phyloP scores from a whole-genome alignment of 2,797 vertebrate genomes.

The Darevskia nairensis region DNA sequence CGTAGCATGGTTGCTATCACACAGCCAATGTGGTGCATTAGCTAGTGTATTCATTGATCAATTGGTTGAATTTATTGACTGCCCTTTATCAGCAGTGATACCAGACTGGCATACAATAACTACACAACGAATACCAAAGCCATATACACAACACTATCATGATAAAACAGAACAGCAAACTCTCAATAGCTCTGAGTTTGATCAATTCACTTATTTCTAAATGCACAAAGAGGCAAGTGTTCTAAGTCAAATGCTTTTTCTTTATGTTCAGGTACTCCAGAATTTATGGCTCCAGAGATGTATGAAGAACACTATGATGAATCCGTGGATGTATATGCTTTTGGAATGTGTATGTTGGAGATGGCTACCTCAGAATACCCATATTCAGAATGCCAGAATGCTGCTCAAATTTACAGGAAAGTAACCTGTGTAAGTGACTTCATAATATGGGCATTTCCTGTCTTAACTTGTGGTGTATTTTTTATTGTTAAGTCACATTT shows the following conservation, averaged over 20 bases:
- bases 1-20: not conserved
- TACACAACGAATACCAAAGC: no score
- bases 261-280: constrained; percentile 88
- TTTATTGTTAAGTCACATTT: constrained; percentile 8
- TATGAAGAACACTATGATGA: constrained; percentile 99
- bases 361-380: constrained; percentile 99
- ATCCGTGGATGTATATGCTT: constrained; percentile 96
- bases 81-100: no score
- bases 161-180: no score
- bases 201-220: no score
- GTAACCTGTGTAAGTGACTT: constrained; percentile 93
- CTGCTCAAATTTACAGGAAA: constrained; percentile 98
- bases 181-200: no score
- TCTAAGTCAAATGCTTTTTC: not conserved
- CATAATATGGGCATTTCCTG: not conserved
- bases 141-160: no score
- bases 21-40: not conserved
- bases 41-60: not conserved
- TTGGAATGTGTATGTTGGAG: constrained; percentile 99
- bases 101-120: no score
- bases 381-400: constrained; percentile 98
- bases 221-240: no score
- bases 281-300: constrained; percentile 99
- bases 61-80: no score
- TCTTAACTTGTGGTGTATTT: not conserved